Percentiles rank a stretch among this genome's conserved stretches.
Evolutionary conservation across 2,113 vertebrate genomes (phyloP).

Genomic region (Brachyhypopomus occidentalis): DNA sequence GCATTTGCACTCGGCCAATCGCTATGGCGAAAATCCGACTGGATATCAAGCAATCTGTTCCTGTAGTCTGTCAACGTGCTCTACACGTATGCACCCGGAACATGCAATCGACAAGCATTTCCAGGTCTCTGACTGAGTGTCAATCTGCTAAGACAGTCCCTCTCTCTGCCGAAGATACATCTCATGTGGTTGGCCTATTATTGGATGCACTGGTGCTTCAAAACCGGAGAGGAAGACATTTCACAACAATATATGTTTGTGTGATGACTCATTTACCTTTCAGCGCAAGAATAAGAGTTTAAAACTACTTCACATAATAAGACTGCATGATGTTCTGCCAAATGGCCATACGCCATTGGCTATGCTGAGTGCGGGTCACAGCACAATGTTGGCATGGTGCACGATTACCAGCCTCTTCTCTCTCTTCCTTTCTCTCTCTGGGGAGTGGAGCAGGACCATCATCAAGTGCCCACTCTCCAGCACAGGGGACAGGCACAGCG

Average conservation of each 20-base stretch:
- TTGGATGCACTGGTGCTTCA: conserved; percentile 36
- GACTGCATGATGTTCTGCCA: background rate
- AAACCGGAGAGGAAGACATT: background rate
- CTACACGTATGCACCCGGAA: conserved; percentile 20
- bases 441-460: conserved; percentile 1
- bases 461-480: conserved; percentile 20
- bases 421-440: background rate
- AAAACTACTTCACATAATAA: conserved; percentile 15
- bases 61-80: conserved; percentile 34
- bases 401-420: background rate
- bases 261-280: background rate
- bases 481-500: background rate
- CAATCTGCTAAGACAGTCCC: conserved; percentile 21
- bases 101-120: background rate
- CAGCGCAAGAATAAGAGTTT: background rate
- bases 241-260: background rate
- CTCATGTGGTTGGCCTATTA: conserved; percentile 22
- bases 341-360: conserved; percentile 12
- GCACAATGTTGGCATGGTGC: background rate
- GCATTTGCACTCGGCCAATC: background rate
- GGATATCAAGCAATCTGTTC: conserved; percentile 45
- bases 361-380: background rate
- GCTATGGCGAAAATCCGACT: conserved; percentile 15
- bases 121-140: background rate
- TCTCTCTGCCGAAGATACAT: background rate